Conservation (phyloP, 1,140 invertebrate genomes). For the Conopomorpha cramerella region DNA sequence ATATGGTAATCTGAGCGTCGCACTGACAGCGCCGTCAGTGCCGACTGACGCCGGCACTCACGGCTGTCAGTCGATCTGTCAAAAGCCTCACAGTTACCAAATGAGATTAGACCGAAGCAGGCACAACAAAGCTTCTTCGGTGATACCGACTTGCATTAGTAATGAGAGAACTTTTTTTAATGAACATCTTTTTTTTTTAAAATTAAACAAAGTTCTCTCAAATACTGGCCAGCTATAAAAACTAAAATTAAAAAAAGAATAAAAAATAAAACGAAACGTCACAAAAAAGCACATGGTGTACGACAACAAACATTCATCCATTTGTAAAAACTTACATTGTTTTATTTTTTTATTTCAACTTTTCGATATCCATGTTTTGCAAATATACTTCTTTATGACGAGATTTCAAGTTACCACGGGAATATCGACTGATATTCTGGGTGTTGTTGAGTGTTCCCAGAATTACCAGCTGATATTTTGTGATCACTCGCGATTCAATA, state of each 20-base stretch:
- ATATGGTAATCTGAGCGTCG: slow-evolving; percentile 66
- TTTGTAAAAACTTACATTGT: too few relatives aligned
- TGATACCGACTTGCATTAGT: slow-evolving; percentile 2
- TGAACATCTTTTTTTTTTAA: too few relatives aligned
- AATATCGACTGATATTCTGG: slow-evolving; percentile 88
- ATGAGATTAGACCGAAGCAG: slow-evolving; percentile 78
- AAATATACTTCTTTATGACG: too few relatives aligned
- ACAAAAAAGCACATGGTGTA: slow-evolving; percentile 13
- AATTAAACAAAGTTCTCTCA: too few relatives aligned
- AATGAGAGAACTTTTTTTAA: too few relatives aligned
- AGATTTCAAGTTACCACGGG: too few relatives aligned
- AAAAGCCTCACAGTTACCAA: slow-evolving; percentile 84
- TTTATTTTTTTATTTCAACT: too few relatives aligned
- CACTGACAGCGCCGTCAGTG: slow-evolving; percentile 72
- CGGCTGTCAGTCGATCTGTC: slow-evolving; percentile 38
- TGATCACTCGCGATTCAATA: too few relatives aligned
- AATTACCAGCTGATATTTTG: slow-evolving; percentile 98
- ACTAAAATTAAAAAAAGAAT: slow-evolving; percentile 16
- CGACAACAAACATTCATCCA: too few relatives aligned
- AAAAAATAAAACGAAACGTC: slow-evolving; percentile 13
- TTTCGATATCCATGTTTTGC: too few relatives aligned
- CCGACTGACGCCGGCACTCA: too few relatives aligned
- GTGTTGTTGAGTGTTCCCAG: slow-evolving; percentile 72
- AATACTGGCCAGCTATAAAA: slow-evolving; percentile 43
- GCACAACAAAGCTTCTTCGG: slow-evolving; percentile 27